Conservation (phyloP, 2,888 invertebrate species). For the Heliconius hortense region DNA sequence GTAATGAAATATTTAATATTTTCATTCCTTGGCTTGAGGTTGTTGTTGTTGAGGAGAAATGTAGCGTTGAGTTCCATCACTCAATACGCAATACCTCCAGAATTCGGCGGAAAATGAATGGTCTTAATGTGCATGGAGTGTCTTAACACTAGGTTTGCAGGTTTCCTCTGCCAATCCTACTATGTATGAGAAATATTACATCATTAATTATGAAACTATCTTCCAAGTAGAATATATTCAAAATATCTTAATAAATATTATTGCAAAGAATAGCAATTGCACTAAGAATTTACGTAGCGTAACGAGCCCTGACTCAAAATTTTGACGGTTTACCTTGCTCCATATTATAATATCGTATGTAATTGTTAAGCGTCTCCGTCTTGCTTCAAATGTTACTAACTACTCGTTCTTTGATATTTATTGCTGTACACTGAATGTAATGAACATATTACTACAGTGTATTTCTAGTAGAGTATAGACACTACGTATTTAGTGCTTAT, state of each 20-base stretch:
- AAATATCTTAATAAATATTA: slow-evolving; percentile 1
- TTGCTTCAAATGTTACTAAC: slow-evolving; percentile 27
- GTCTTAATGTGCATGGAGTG: not conserved
- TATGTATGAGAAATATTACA: no score
- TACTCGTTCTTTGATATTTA: slow-evolving; percentile 31
- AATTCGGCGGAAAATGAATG: no score
- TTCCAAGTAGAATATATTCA: not conserved
- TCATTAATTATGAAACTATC: no score
- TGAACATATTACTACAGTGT: slow-evolving; percentile 4
- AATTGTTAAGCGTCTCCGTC: slow-evolving; percentile 32
- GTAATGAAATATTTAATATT: no score
- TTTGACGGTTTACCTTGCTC: slow-evolving; percentile 36
- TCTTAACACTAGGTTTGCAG: not conserved
- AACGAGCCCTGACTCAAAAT: slow-evolving; percentile 30
- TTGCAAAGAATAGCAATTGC: slow-evolving; percentile 11
- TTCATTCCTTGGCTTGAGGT: no score
- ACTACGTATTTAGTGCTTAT: not conserved
- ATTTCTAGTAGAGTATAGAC: not conserved
- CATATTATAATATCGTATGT: slow-evolving; percentile 34
- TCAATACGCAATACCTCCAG: no score
- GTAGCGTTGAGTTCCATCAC: no score
- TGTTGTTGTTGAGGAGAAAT: no score
- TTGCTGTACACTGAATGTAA: not conserved
- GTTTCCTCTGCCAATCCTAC: not conserved
- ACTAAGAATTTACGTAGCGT: slow-evolving; percentile 18